These are phyloP conservation scores for Anabas testudineus DNA, from an alignment of 2,797 vertebrate genomes.

Conservation along the genomic window DNA sequence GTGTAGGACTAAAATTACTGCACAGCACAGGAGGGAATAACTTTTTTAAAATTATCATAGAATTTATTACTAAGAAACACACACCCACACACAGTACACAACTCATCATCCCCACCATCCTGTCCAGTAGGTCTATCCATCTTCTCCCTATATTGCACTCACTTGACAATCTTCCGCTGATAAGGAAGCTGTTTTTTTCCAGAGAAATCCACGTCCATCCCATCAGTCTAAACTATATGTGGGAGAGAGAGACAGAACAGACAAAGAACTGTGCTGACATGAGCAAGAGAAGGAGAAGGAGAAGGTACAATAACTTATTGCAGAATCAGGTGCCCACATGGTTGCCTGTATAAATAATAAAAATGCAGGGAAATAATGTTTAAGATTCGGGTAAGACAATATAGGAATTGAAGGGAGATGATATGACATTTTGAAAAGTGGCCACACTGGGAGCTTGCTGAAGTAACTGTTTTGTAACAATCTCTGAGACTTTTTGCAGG, in stretches of 20 bases:
- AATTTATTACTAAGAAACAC: slow-evolving; percentile 9
- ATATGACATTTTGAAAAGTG: not conserved
- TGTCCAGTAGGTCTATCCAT: slow-evolving; percentile 42
- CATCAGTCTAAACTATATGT: slow-evolving; percentile 58
- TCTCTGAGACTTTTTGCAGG: not conserved
- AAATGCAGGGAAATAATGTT: not conserved
- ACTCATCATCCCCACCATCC: slow-evolving; percentile 5
- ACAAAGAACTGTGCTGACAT: slow-evolving; percentile 2
- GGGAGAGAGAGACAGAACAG: slow-evolving; percentile 10
- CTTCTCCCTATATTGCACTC: slow-evolving; percentile 33
- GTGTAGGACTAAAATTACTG: not conserved
- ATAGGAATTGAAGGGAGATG: not conserved
- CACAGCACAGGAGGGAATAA: not conserved
- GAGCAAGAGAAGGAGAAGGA: slow-evolving; percentile 8
- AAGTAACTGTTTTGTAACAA: too few relatives aligned
- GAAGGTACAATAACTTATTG: not conserved
- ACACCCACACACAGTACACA: slow-evolving; percentile 13
- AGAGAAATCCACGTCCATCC: slow-evolving; percentile 47
- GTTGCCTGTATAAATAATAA: not conserved
- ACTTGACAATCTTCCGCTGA: slow-evolving; percentile 59
- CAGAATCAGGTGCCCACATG: not conserved
- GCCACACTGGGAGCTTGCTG: too few relatives aligned
- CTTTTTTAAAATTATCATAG: slow-evolving; percentile 1
- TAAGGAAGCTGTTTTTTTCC: slow-evolving; percentile 69
- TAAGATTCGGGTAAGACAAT: not conserved